These are phyloP conservation scores for Ooceraea biroi DNA, from an alignment of 1,140 invertebrate species.

Conservation along the genomic window DNA sequence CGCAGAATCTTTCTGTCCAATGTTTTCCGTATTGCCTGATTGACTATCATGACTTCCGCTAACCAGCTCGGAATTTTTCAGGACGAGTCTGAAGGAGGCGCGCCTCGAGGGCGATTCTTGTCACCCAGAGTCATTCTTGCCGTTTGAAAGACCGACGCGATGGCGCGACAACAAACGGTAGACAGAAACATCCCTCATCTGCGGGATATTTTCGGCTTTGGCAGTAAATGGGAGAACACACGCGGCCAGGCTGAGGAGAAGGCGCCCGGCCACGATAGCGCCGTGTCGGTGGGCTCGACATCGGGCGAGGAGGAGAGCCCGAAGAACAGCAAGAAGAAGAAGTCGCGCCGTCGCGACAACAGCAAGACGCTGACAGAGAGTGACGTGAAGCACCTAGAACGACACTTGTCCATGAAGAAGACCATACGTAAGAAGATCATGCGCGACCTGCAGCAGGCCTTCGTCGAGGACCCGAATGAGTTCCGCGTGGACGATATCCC, in stretches of 20 bases:
- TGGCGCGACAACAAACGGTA: conserved; percentile 86
- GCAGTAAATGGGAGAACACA: conserved; percentile 82
- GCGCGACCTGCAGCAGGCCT: conserved; percentile 92
- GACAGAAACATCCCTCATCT: conserved; percentile 90
- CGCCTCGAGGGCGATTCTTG: background rate
- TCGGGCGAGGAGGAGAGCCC: conserved; percentile 87
- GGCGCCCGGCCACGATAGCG: conserved; percentile 85
- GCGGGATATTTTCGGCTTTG: conserved; percentile 89
- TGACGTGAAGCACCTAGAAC: conserved; percentile 92
- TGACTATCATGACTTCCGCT: background rate
- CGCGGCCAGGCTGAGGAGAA: conserved; percentile 80
- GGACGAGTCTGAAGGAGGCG: background rate
- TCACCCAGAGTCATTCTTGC: background rate
- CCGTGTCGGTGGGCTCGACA: conserved; percentile 86
- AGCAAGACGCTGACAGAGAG: conserved; percentile 89
- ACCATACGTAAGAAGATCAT: conserved; percentile 95
- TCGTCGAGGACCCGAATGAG: conserved; percentile 91
- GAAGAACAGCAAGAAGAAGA: conserved; percentile 88
- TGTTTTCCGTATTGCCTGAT: background rate
- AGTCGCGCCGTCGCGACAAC: conserved; percentile 86
- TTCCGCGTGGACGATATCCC: conserved; percentile 90
- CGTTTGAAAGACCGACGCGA: conserved; percentile 27
- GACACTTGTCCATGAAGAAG: conserved; percentile 95
- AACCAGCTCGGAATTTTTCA: background rate
- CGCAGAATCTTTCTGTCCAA: background rate